These are phyloP conservation scores for Anoplopoma fimbria DNA, from an alignment of 2,113 vertebrate genomes.

Conservation along the genomic window DNA sequence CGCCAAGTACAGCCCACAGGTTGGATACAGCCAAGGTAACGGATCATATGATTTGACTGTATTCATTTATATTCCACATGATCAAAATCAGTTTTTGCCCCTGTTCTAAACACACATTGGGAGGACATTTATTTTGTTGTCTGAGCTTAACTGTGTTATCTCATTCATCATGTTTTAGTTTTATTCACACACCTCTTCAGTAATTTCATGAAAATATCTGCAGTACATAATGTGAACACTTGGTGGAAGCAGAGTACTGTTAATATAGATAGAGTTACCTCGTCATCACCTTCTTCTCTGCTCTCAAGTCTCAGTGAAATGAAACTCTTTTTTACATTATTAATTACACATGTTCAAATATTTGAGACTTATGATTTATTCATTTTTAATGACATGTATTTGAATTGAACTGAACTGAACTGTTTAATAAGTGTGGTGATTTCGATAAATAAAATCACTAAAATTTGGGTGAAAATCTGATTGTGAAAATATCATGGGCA, in stretches of 20 bases:
- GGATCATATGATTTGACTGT: too few species aligned
- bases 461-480: neutral
- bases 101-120: neutral
- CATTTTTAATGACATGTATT: neutral
- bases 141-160: neutral
- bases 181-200: neutral
- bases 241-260: constrained; percentile 43
- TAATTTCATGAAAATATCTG: neutral
- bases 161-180: neutral
- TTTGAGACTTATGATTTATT: neutral
- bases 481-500: neutral
- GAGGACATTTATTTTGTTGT: neutral
- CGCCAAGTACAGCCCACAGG: constrained; percentile 77
- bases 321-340: neutral
- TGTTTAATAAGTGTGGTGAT: neutral
- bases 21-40: constrained; percentile 84
- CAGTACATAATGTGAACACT: constrained; percentile 46
- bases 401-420: neutral
- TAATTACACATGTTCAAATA: neutral
- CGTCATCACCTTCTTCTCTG: neutral
- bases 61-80: too few species aligned
- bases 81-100: too few species aligned
- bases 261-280: neutral
- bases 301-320: neutral
- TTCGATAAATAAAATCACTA: neutral